phyloP scores from a whole-genome alignment of 2,888 invertebrate genomes.

The Conus canariensis region DNA sequence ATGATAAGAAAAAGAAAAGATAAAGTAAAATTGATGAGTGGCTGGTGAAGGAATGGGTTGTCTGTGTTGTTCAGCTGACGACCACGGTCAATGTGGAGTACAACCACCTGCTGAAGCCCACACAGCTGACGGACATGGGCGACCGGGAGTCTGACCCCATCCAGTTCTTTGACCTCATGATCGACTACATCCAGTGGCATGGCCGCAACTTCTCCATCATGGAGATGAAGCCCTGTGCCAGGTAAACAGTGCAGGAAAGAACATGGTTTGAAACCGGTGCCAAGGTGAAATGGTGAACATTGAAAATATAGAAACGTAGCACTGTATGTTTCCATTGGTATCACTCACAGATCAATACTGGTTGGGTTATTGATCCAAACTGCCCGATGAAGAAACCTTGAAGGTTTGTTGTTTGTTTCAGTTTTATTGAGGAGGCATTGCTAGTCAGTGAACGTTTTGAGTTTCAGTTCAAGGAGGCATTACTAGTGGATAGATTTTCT shows the following conservation, averaged over 20 bases:
- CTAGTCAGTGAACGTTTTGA: no score
- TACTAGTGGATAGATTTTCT: no score
- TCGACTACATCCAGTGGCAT: conserved; percentile 79
- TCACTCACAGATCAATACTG: no score
- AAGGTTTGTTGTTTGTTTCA: no score
- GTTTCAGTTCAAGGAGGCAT: no score
- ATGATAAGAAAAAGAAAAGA: neutral
- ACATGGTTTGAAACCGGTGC: conserved; percentile 45
- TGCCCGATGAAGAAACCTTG: no score
- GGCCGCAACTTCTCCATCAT: conserved; percentile 94
- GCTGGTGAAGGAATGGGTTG: no score
- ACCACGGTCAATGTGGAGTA: conserved; percentile 76
- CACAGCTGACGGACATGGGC: conserved; percentile 45
- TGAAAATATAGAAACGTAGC: no score
- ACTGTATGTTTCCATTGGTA: no score
- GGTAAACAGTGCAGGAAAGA: conserved; percentile 80
- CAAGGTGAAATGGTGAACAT: neutral
- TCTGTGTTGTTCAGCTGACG: conserved; percentile 82
- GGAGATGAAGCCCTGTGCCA: conserved; percentile 91
- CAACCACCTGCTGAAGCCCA: conserved; percentile 55
- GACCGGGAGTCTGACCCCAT: conserved; percentile 56
- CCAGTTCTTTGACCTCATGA: conserved; percentile 85
- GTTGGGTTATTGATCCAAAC: no score
- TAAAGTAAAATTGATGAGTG: no score
- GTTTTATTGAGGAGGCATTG: no score